Evolutionary conservation across 2,113 vertebrate species (phyloP), one percentile per base, ranked within the genome.

Genomic region (Mormoops blainvillei): DNA sequence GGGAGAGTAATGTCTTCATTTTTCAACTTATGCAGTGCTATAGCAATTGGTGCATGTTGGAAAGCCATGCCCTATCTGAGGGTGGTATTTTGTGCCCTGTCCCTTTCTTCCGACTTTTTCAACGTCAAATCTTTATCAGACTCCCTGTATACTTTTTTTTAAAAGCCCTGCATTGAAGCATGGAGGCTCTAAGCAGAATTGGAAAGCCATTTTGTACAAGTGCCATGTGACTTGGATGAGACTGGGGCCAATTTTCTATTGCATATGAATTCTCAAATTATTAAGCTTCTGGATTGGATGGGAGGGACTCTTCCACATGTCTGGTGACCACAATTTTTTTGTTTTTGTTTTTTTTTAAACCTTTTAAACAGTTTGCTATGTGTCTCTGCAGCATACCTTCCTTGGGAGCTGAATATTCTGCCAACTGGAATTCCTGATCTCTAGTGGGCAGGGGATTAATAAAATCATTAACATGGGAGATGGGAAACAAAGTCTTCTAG

Each of bases 361-460:
- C 58, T 94, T 96, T 93, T 74, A 95, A 97, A 93, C 97, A 97
- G 96, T 97, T 97, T 97, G 58, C 91, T 88, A 82, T 88, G 91
- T 94, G 63, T 52, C 87, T 97, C 84, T 95, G 78, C 96, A 96
- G 93, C 68, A 83, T 96, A 95, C 41, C 92, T 95, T 92, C 90
- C 63, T 92, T 95, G 96, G 96, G 92, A 97, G 91, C 96, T 94
- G 97, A 96, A 38, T 68, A 86, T 91, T 92, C 84, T 83, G 74
- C 81, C 94, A 78, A 65, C 52, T 96, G 88, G 70, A 82, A 81
- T 89, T 97, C 96, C 95, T 96, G 87, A 85, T 82, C 43, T 74
- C 71, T 96, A 97, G 93, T 91, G 90, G 97, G 77, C 96, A 92
- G 87, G 96, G 83, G 36, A 68, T 88, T 94, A 97, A 93, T 97